These are phyloP conservation scores for Pelagia noctiluca DNA, from an alignment of 30 jellyfish, hydroid and myxozoan species.

Conservation along the genomic window DNA sequence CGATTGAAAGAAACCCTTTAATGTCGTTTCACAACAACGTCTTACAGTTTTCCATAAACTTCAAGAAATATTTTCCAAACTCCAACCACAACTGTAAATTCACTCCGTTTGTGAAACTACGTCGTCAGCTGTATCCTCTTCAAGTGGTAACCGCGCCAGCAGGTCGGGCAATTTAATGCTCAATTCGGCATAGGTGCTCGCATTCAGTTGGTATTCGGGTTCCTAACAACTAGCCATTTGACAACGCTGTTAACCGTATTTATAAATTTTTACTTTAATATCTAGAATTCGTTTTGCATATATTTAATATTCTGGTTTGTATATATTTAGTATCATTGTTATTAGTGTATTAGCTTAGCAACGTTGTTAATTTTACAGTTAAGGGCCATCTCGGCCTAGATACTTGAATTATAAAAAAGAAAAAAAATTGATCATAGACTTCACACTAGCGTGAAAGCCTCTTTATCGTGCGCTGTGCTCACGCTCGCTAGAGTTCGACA, in stretches of 20 bases:
- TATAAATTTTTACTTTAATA: too few species aligned
- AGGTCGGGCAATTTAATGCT: constrained; percentile 47
- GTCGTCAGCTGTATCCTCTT: constrained; percentile 7
- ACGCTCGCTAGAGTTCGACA: too few species aligned
- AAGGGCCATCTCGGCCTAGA: too few species aligned
- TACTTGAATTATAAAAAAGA: too few species aligned
- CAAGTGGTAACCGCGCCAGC: constrained; percentile 39
- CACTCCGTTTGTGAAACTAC: background rate
- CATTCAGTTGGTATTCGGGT: constrained; percentile 55
- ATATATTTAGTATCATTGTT: too few species aligned
- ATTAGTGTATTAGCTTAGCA: too few species aligned
- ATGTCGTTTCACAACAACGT: too few species aligned
- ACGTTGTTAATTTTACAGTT: too few species aligned
- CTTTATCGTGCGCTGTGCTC: background rate
- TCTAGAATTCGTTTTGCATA: too few species aligned
- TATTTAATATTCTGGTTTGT: too few species aligned
- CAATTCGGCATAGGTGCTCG: constrained; percentile 59
- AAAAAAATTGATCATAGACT: background rate
- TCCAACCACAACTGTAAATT: background rate
- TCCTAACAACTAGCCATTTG: constrained; percentile 18
- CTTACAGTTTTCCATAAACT: too few species aligned
- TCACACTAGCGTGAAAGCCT: constrained; percentile 10
- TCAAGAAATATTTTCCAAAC: too few species aligned
- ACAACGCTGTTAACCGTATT: background rate
- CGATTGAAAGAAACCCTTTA: constrained; percentile 7